These are phyloP conservation scores for Spodoptera littoralis DNA, from an alignment of 2,888 invertebrate genomes.

Conservation along the genomic window DNA sequence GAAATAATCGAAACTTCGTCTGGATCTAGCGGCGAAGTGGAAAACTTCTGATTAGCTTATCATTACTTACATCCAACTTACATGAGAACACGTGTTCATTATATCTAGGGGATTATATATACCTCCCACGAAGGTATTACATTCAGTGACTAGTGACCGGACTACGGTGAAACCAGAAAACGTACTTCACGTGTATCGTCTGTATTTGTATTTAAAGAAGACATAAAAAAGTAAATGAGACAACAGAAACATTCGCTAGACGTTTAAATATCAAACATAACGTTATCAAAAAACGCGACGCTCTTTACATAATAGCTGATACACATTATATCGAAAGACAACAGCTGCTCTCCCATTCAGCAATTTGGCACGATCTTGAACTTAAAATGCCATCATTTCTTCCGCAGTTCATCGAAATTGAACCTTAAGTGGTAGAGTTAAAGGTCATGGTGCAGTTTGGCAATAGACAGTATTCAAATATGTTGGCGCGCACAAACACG, in stretches of 20 bases:
- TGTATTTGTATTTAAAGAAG: no score
- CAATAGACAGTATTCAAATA: conserved; percentile 51
- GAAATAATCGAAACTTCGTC: conserved; percentile 35
- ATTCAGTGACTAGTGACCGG: no score
- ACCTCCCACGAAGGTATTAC: no score
- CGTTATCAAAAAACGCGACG: conserved; percentile 31
- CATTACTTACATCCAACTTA: conserved; percentile 10
- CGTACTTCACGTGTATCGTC: no score
- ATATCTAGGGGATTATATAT: conserved; percentile 6
- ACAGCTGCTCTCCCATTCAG: conserved; percentile 60
- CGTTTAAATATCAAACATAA: conserved; percentile 14
- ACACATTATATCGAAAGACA: conserved; percentile 49
- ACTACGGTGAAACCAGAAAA: no score
- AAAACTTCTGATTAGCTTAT: conserved; percentile 44
- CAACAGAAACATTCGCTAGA: conserved; percentile 1
- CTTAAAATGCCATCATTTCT: conserved; percentile 41
- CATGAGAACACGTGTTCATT: conserved; percentile 6
- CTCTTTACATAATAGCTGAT: conserved; percentile 40
- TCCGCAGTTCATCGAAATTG: conserved; percentile 40
- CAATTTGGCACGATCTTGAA: conserved; percentile 64
- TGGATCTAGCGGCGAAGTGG: conserved; percentile 17
- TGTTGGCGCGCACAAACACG: conserved; percentile 64
- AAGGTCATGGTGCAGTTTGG: conserved; percentile 39
- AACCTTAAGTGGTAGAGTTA: conserved; percentile 56
- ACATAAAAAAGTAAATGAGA: background rate